phyloP scores from a whole-genome alignment of 2,113 vertebrate genomes.

The Archilochus colubris region DNA sequence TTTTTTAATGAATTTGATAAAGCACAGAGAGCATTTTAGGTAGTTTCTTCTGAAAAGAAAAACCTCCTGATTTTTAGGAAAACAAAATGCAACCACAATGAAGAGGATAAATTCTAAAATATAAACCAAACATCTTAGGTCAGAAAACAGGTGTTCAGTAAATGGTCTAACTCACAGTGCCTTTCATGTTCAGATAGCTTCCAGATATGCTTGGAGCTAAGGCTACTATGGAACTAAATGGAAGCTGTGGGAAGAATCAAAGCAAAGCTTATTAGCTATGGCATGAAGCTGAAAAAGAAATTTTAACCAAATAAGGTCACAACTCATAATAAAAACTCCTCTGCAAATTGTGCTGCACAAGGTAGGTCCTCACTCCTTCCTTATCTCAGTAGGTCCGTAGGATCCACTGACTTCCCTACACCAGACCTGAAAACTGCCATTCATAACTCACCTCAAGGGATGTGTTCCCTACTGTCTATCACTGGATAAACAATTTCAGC shows the following conservation, averaged over 20 bases:
- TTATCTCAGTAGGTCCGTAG: not conserved
- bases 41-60: not conserved
- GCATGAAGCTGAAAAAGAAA: not conserved
- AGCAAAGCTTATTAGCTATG: not conserved
- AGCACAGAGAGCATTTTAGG: not conserved
- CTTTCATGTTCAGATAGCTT: not conserved
- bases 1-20: not conserved
- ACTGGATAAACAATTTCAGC: not conserved
- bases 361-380: not conserved
- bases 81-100: not conserved
- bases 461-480: not conserved
- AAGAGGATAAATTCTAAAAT: not conserved
- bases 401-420: not conserved
- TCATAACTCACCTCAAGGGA: not conserved
- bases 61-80: not conserved
- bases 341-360: not conserved
- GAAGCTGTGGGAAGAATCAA: not conserved
- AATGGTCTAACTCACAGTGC: not conserved
- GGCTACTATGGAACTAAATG: not conserved
- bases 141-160: not conserved
- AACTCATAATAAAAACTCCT: not conserved
- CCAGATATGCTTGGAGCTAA: not conserved
- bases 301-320: not conserved
- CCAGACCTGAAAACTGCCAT: not conserved
- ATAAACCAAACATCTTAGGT: not conserved